Base-by-base conservation (phyloP, 2,113 vertebrate genomes). In the Myotis yumanensis region DNA sequence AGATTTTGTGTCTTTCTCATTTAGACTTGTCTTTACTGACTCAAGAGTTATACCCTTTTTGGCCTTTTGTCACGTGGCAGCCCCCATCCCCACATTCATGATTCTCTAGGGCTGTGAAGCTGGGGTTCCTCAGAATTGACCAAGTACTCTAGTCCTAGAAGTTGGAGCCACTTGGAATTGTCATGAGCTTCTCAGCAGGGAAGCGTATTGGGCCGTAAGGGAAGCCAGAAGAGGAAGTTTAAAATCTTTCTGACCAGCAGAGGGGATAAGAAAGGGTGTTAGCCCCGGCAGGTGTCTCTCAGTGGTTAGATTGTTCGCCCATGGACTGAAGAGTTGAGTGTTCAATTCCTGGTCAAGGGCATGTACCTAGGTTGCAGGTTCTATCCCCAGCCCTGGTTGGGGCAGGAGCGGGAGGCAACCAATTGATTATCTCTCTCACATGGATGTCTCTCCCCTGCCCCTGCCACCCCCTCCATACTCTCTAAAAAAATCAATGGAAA, bases 121-220 rank as follows among this genome's bases (percentile, higher is more conserved):
- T 18, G n/a, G 32, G 48, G 14, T n/a, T 66, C 40, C 37, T 86
- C 52, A 43, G 51, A 23, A 52, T 48, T 51, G 46, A 54, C 62
- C 73, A 16, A 32, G 35, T 54, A 30, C 23, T 48, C 11, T 14
- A 52, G 48, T 7, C 80, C 25, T 48, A 37, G 57, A 37, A 76
- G 1, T 18, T 59, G 48, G 15, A n/a, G 35, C 40, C 37, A n/a
- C 20, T 69, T 20, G 2, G 52, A 68, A 46, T 23, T 51, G 3
- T 15, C 11, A 37, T 30, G 40, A 90, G 22, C 64, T 57, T 32
- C 25, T 86, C 20, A 54, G 59, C 71, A 79, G 40, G 79, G n/a
- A 43, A 35, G 11, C 51, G 5, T 1, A 0, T 4, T 35, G 66
- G 59, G 48, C 6, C 2, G 0, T 48, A 14, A 7, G 28, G 81